Conservation (phyloP, 2,113 vertebrate genomes). For the Ailuropoda melanoleuca region DNA sequence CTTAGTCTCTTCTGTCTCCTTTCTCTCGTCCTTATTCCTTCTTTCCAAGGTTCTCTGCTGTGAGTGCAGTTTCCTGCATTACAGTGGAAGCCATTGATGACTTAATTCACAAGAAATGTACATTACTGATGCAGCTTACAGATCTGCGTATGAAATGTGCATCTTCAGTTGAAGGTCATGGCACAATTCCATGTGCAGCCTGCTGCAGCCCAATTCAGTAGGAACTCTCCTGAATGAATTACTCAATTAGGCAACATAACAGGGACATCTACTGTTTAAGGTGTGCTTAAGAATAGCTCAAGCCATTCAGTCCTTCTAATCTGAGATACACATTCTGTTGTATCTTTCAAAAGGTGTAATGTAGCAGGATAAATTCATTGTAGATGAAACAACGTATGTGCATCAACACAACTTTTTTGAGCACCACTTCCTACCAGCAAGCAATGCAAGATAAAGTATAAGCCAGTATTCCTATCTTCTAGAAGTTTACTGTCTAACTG, state of each 20-base stretch:
- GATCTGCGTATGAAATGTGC: not conserved
- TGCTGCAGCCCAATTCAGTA: not conserved
- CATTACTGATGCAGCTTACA: not conserved
- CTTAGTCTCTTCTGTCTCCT: not conserved
- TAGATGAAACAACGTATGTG: not conserved
- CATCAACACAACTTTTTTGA: not conserved
- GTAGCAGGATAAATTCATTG: conserved; percentile 7
- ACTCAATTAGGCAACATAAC: not conserved
- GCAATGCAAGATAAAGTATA: not conserved
- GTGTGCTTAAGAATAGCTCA: not conserved
- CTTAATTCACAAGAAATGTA: not conserved
- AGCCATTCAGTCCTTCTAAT: not conserved
- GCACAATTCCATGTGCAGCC: not conserved
- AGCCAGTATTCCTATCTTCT: not conserved
- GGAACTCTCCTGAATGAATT: not conserved
- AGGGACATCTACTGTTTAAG: not conserved
- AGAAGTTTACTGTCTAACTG: not conserved
- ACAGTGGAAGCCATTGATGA: not conserved
- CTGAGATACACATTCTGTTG: not conserved
- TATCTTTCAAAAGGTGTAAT: not conserved
- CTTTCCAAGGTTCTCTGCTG: not conserved
- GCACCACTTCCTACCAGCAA: not conserved
- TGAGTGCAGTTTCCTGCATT: not conserved
- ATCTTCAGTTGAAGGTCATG: not conserved
- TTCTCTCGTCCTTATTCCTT: not conserved